Evolutionary conservation across 1,140 invertebrate species (phyloP).

Genomic region (Drosophila azteca): DNA sequence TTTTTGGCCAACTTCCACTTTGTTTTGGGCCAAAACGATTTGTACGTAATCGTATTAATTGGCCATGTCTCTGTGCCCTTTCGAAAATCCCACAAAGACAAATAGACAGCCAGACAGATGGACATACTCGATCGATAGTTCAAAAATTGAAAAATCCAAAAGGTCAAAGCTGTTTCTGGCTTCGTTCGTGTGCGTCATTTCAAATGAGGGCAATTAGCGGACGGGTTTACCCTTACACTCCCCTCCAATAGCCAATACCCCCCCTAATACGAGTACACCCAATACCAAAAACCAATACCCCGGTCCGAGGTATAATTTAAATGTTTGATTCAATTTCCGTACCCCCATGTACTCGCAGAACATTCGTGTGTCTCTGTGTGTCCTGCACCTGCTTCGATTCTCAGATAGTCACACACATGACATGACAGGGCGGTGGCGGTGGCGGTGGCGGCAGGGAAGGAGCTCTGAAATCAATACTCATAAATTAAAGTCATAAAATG

Average conservation of each 20-base stretch:
- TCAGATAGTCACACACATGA: slow-evolving; percentile 28
- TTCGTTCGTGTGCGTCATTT: slow-evolving; percentile 28
- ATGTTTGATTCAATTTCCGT: slow-evolving; percentile 38
- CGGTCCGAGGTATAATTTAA: slow-evolving; percentile 25
- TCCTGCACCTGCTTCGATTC: slow-evolving; percentile 59
- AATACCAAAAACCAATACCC: background rate
- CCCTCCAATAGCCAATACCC: background rate
- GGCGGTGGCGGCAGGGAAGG: background rate
- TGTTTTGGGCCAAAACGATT: slow-evolving; percentile 40
- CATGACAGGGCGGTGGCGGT: background rate
- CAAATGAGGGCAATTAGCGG: slow-evolving; percentile 16
- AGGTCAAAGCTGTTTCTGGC: slow-evolving; percentile 31
- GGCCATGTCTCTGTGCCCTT: slow-evolving; percentile 36
- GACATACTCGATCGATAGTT: slow-evolving; percentile 61
- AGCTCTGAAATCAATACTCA: slow-evolving; percentile 63
- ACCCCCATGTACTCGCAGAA: background rate
- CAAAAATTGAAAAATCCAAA: slow-evolving; percentile 56
- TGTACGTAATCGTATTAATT: slow-evolving; percentile 68
- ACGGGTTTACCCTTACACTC: background rate
- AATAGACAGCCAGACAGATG: no score
- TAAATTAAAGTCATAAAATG: slow-evolving; percentile 68
- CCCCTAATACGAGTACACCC: background rate
- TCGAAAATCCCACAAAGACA: slow-evolving; percentile 1
- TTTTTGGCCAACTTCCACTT: slow-evolving; percentile 40
- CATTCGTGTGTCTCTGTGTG: slow-evolving; percentile 31